Conservation (phyloP, 2,113 vertebrate genomes). For the Nerophis lumbriciformis region DNA sequence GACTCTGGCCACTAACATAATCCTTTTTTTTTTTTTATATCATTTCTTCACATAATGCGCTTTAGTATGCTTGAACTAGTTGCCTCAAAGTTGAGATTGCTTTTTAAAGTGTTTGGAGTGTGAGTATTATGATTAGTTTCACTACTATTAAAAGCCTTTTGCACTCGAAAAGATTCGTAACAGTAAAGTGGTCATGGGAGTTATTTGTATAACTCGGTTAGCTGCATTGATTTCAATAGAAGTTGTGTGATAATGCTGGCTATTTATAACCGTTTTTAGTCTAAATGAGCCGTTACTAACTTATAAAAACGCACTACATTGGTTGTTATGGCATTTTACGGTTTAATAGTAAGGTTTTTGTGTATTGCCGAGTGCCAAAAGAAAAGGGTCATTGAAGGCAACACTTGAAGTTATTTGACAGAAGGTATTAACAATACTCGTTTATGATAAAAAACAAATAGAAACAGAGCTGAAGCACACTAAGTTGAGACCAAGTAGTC, state of each 20-base stretch:
- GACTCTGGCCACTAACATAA: neutral
- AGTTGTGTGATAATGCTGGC: too few relatives aligned
- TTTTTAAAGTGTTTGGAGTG: neutral
- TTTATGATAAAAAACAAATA: neutral
- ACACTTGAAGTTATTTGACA: neutral
- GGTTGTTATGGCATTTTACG: conserved; percentile 1
- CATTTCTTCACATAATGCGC: neutral
- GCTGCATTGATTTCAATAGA: neutral
- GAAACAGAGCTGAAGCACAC: neutral
- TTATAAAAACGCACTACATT: neutral
- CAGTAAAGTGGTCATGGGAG: neutral
- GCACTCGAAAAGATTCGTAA: neutral
- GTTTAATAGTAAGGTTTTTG: neutral
- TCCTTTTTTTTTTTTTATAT: neutral
- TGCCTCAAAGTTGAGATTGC: neutral
- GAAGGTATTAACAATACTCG: neutral
- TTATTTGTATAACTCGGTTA: neutral
- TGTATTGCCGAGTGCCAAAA: conserved; percentile 1
- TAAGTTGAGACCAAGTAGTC: neutral
- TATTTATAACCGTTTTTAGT: too few relatives aligned
- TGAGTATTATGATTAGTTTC: neutral
- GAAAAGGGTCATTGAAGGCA: conserved; percentile 18
- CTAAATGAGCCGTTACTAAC: neutral
- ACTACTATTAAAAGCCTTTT: neutral
- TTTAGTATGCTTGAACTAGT: neutral